Conservation (phyloP, 1,140 invertebrate genomes). For the Limonius californicus region DNA sequence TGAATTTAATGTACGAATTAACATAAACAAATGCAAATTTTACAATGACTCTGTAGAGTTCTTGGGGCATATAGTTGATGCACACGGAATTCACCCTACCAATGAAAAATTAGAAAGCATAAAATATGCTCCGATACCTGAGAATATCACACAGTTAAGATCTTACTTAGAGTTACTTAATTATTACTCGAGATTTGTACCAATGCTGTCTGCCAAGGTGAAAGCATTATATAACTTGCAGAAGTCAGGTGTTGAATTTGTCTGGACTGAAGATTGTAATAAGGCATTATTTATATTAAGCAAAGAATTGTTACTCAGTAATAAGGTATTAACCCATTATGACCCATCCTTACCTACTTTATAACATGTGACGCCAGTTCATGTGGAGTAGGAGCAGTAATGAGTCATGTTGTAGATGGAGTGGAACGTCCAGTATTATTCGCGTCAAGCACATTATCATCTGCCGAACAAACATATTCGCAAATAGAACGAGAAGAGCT, state of each 20-base stretch:
- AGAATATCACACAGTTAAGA: neutral
- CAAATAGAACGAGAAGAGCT: conserved; percentile 32
- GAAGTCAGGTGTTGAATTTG: too few species aligned
- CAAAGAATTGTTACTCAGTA: conserved; percentile 34
- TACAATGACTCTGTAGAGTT: neutral
- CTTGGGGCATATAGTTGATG: neutral
- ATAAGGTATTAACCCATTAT: conserved; percentile 36
- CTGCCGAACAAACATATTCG: conserved; percentile 26
- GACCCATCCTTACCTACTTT: conserved; percentile 33
- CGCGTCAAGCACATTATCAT: conserved; percentile 33
- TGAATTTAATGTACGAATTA: neutral
- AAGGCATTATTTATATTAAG: conserved; percentile 37
- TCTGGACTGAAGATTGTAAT: conserved; percentile 40
- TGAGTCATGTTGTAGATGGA: conserved; percentile 36
- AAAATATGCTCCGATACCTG: neutral
- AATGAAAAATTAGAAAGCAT: neutral
- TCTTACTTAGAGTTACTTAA: neutral
- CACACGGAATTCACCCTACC: neutral
- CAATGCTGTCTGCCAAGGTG: too few species aligned
- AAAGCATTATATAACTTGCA: too few species aligned
- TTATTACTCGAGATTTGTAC: neutral
- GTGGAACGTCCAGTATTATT: conserved; percentile 41
- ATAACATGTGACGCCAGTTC: conserved; percentile 40
- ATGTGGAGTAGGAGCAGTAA: conserved; percentile 44
- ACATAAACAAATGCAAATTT: too few species aligned